A percentile compares a stretch with the other conserved stretches of the same genome.
Conservation (phyloP, 2,113 vertebrate genomes). For the Equus quagga region DNA sequence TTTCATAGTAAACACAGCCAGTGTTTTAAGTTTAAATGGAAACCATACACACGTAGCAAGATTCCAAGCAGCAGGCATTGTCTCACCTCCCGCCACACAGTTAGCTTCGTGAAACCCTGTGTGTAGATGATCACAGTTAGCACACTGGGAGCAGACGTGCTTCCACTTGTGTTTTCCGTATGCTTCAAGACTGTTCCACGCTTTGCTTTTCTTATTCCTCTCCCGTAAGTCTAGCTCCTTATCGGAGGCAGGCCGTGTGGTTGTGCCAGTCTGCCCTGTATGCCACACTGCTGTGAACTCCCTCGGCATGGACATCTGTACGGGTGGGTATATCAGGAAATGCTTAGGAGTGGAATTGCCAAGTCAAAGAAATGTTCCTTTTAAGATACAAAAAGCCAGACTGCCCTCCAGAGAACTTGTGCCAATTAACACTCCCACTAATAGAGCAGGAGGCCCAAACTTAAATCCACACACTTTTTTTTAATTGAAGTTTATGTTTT, state of each 20-base stretch:
- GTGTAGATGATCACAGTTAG: fast-evolving
- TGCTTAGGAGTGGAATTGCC: neutral
- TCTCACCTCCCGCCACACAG: neutral
- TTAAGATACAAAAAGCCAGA: neutral
- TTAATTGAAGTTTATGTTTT: neutral
- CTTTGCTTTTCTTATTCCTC: neutral
- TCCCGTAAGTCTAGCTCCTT: neutral
- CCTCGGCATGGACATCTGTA: neutral
- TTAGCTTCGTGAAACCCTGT: too few relatives aligned
- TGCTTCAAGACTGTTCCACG: fast-evolving
- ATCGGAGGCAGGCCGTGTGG: neutral
- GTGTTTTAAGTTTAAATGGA: neutral
- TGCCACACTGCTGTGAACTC: fast-evolving
- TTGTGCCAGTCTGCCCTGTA: fast-evolving
- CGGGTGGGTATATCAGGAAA: fast-evolving
- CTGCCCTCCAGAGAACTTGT: neutral
- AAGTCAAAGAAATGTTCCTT: neutral
- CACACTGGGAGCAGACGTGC: neutral
- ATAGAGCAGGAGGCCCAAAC: neutral
- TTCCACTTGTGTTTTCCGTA: neutral
- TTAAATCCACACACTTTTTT: neutral
- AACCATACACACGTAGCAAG: neutral
- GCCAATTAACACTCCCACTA: neutral
- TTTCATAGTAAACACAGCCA: neutral
- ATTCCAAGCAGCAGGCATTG: neutral